Conservation (phyloP, 2,797 vertebrate genomes). For the Gadopsis bispinosus region DNA sequence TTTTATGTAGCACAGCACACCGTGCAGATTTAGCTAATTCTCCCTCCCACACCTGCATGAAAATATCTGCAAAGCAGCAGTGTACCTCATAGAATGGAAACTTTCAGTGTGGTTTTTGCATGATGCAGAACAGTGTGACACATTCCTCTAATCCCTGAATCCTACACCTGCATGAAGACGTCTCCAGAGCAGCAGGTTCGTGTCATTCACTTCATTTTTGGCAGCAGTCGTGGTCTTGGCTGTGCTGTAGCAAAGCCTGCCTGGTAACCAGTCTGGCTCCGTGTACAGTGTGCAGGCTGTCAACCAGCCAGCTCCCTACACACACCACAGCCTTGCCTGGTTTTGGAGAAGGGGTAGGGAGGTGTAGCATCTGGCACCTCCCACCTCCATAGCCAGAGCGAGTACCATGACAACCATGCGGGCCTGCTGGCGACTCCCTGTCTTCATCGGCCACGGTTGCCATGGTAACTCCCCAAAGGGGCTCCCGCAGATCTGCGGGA, state of each 20-base stretch:
- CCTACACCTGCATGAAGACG: constrained; percentile 68
- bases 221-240: constrained; percentile 51
- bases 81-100: constrained; percentile 9
- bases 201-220: constrained; percentile 55
- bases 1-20: constrained; percentile 24
- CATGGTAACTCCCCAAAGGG: constrained; percentile 86
- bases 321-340: constrained; percentile 60
- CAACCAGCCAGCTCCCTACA: constrained; percentile 59
- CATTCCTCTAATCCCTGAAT: constrained; percentile 48
- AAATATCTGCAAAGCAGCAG: constrained; percentile 39
- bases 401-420: constrained; percentile 87
- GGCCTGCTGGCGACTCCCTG: constrained; percentile 87
- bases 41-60: constrained; percentile 37
- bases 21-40: constrained; percentile 35
- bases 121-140: constrained; percentile 32
- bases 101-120: constrained; percentile 12
- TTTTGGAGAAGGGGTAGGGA: constrained; percentile 75
- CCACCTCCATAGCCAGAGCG: constrained; percentile 79
- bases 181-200: constrained; percentile 42
- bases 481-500: constrained; percentile 86
- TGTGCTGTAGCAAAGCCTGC: constrained; percentile 70
- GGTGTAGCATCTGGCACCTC: constrained; percentile 84
- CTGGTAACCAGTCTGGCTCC: constrained; percentile 79
- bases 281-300: constrained; percentile 64
- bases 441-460: constrained; percentile 86